Evolutionary conservation across 2,888 invertebrate species (phyloP).

Genomic region (Gasteruption jaculator): DNA sequence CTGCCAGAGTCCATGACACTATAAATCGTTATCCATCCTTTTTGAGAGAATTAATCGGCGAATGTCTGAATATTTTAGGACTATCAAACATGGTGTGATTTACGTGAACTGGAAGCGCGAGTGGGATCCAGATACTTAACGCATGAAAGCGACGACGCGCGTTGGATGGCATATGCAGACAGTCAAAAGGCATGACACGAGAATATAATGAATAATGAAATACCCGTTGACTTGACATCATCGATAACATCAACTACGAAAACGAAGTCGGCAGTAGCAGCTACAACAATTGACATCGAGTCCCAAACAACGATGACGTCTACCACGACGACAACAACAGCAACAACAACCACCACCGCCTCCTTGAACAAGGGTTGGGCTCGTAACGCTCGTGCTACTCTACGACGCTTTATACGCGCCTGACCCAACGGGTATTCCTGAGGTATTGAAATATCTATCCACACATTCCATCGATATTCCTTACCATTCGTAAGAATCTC

Average conservation of each 20-base stretch:
- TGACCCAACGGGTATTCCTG: slow-evolving; percentile 35
- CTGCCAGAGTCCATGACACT: background rate
- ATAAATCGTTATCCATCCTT: background rate
- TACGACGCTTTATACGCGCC: slow-evolving; percentile 47
- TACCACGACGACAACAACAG: slow-evolving; percentile 29
- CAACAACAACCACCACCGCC: slow-evolving; percentile 42
- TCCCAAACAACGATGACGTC: slow-evolving; percentile 30
- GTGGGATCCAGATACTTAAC: slow-evolving; percentile 81
- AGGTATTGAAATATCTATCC: too few species aligned
- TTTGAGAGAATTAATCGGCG: background rate
- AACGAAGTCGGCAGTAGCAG: too few species aligned
- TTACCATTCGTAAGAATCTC: too few species aligned
- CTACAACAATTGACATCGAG: too few species aligned
- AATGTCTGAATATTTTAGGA: slow-evolving; percentile 56
- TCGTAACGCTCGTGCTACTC: slow-evolving; percentile 47
- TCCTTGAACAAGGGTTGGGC: slow-evolving; percentile 53
- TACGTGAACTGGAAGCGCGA: slow-evolving; percentile 76
- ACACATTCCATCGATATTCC: too few species aligned
- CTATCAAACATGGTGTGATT: slow-evolving; percentile 91
- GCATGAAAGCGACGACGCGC: slow-evolving; percentile 88
- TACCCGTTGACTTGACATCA: too few species aligned
- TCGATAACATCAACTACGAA: too few species aligned
- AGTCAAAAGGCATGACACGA: slow-evolving; percentile 47
- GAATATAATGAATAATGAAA: slow-evolving; percentile 2
- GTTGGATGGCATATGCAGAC: slow-evolving; percentile 72